Evolutionary conservation across 2,797 vertebrate species (phyloP), one percentile per base, ranked within the genome.

Genomic region (Prionace glauca): DNA sequence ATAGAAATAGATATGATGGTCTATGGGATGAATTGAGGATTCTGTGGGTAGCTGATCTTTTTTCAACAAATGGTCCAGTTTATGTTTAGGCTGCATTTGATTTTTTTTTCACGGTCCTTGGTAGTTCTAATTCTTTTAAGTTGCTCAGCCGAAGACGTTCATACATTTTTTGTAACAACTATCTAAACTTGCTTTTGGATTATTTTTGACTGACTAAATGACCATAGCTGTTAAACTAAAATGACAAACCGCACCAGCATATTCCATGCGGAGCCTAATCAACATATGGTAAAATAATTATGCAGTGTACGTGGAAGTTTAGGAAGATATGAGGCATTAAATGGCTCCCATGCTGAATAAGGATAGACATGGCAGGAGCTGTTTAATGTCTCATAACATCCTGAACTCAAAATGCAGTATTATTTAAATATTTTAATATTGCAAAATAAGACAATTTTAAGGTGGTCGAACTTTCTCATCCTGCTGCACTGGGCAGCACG

Each of bases 251-350:
- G 12, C n/a, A 69, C 62, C 90, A 92, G n/a, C 62, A 36, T 36
- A 92, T 69, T 67, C 69, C 62, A 67, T 69, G n/a, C 90, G 20
- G 7, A 18, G 32, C 62, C 90, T 69, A 36, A 69, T n/a, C 90
- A 92, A 41, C 90, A 67, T 91, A n/a, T 16, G n/a, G 8, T 65
- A 91, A 36, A 91, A n/a, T n/a, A 67, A 65, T 65, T 67, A 92
- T 69, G n/a, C 62, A 22, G 20, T 41, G 67, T 67, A 36, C 3
- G n/a, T 24, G 67, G 62, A 92, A 67, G 62, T 92, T 92, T 65
- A 36, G n/a, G 90, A 92, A n/a, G 65, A 36, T 36, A 41, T 92
- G 22, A 92, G 90, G n/a, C 62, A 92, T 92, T 92, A 92, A 69
- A 41, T 92, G 62, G 22, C n/a, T 92, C 90, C 90, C 62, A 67